phyloP scores from a whole-genome alignment of 2,888 invertebrate species.

The Coleophora deauratella region DNA sequence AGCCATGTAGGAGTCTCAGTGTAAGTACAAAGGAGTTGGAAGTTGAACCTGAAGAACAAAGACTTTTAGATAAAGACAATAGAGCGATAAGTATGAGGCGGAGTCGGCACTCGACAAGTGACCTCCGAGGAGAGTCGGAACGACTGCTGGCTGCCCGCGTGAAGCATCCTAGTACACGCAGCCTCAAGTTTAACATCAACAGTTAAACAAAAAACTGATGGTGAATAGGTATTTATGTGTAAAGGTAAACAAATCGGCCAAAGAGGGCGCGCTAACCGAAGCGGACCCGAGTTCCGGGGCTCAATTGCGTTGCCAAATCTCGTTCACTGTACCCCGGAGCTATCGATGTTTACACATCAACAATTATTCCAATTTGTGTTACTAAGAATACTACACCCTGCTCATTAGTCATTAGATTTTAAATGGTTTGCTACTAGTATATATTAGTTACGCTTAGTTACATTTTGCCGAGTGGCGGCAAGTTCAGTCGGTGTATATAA shows the following conservation, averaged over 20 bases:
- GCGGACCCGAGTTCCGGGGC: too few relatives aligned
- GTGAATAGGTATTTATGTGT: background rate
- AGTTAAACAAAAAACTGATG: conserved; percentile 50
- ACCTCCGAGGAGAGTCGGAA: conserved; percentile 75
- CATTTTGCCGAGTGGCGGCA: too few relatives aligned
- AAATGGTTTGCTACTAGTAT: conserved; percentile 19
- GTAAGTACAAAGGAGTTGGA: conserved; percentile 49
- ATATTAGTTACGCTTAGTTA: conserved; percentile 16
- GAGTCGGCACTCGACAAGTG: conserved; percentile 81
- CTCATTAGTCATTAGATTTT: conserved; percentile 50
- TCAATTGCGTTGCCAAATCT: too few relatives aligned
- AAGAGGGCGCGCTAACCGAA: too few relatives aligned
- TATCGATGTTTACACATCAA: too few relatives aligned
- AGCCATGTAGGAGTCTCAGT: conserved; percentile 40
- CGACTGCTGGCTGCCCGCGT: conserved; percentile 70
- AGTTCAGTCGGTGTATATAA: too few relatives aligned
- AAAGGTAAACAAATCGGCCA: too few relatives aligned
- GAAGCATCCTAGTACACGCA: conserved; percentile 77
- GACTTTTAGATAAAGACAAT: conserved; percentile 44
- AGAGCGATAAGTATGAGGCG: conserved; percentile 46
- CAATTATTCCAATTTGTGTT: conserved; percentile 42
- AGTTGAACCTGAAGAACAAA: conserved; percentile 45
- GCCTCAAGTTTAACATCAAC: conserved; percentile 74
- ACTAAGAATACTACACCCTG: conserved; percentile 37
- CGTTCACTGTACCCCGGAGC: too few relatives aligned